Evolutionary conservation across 2,797 vertebrate genomes (phyloP).

Genomic region (Vireo griseus): DNA sequence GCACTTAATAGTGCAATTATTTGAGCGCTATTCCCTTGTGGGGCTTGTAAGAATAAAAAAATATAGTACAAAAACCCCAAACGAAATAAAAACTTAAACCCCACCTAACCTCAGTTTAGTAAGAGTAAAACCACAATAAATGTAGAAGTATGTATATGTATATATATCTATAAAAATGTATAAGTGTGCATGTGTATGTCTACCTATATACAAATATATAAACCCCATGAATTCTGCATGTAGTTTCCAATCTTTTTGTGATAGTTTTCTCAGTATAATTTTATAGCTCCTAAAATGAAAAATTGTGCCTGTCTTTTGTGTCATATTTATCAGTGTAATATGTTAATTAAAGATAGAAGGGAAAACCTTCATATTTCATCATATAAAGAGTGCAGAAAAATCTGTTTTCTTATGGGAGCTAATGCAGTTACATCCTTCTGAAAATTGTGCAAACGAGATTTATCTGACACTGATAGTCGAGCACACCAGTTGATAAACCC

Average conservation of each 20-base stretch:
- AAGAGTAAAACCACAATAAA: neutral
- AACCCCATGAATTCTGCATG: neutral
- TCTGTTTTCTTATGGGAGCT: neutral
- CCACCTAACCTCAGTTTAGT: neutral
- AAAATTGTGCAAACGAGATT: neutral
- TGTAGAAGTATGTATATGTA: fast-evolving
- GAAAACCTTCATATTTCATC: neutral
- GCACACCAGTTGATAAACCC: neutral
- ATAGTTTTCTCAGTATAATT: neutral
- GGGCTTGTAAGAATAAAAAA: neutral
- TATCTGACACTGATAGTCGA: neutral
- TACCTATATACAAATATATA: neutral
- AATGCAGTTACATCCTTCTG: neutral
- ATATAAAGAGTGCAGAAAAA: neutral
- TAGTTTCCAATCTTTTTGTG: neutral
- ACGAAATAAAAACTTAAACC: neutral
- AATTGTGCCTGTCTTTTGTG: neutral
- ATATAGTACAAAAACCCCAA: neutral
- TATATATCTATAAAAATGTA: too few species aligned
- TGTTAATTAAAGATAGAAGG: neutral
- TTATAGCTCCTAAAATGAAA: neutral
- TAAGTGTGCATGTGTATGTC: neutral
- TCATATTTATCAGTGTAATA: neutral
- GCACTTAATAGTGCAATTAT: neutral
- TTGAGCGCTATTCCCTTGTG: neutral